Conservation (phyloP, 2,888 invertebrate genomes). For the Lucinisca nassula region DNA sequence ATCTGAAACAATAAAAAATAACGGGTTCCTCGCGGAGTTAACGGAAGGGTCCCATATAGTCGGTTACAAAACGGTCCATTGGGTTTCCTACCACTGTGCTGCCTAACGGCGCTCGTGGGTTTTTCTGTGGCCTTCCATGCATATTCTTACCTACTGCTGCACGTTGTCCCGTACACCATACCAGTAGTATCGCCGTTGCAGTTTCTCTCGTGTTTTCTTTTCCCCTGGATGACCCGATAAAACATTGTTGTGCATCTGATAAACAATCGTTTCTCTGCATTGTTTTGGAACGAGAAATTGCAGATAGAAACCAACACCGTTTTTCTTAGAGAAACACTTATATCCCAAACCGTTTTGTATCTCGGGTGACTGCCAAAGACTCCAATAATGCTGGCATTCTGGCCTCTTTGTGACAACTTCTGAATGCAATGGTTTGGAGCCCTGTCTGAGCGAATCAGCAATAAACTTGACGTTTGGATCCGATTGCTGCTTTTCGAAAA, state of each 20-base stretch:
- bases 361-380: background rate
- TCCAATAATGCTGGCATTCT: background rate
- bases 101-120: too few species aligned
- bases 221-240: constrained; percentile 38
- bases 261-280: background rate
- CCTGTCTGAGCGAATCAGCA: background rate
- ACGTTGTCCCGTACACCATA: constrained; percentile 16
- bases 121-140: too few species aligned
- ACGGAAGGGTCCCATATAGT: too few species aligned
- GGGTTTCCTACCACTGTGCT: too few species aligned
- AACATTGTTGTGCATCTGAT: constrained; percentile 15
- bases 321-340: background rate
- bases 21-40: background rate
- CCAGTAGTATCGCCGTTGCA: constrained; percentile 34
- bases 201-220: constrained; percentile 34
- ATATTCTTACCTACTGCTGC: too few species aligned
- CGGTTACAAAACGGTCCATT: too few species aligned
- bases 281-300: background rate
- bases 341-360: background rate
- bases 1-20: too few species aligned
- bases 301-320: background rate
- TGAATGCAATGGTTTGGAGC: background rate
- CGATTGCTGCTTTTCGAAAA: background rate
- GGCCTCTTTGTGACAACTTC: background rate
- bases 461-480: background rate